A percentile compares a stretch with the other conserved stretches of the same genome.
Conservation (phyloP, 1,140 invertebrate genomes). For the Sitobion miscanthi region DNA sequence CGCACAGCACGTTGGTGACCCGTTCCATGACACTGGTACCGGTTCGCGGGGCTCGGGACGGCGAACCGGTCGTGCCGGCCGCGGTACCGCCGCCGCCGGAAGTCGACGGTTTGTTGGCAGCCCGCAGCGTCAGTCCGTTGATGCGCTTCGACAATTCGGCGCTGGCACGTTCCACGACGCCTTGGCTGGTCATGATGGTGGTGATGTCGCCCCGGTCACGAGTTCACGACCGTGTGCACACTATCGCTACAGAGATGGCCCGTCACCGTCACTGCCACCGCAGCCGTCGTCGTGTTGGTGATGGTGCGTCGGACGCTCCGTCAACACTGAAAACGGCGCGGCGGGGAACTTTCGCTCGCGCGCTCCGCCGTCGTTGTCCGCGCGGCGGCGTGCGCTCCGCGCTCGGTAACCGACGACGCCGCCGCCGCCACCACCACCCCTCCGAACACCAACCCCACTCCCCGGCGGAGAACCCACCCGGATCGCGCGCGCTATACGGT, state of each 20-base stretch:
- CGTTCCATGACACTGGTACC: slow-evolving; percentile 79
- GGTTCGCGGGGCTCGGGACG: slow-evolving; percentile 63
- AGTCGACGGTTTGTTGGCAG: slow-evolving; percentile 67
- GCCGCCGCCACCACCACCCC: not conserved
- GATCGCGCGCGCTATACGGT: not conserved
- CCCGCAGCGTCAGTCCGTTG: slow-evolving; percentile 79
- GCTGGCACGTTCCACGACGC: slow-evolving; percentile 85
- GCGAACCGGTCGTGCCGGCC: slow-evolving; percentile 57
- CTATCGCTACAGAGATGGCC: not conserved
- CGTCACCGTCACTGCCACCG: not conserved
- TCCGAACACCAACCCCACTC: not conserved
- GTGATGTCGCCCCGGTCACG: not conserved
- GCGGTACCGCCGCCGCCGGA: not conserved
- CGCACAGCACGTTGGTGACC: slow-evolving; percentile 82
- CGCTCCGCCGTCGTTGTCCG: slow-evolving; percentile 25
- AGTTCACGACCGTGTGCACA: not conserved
- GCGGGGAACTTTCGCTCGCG: slow-evolving; percentile 37
- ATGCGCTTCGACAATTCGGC: slow-evolving; percentile 86
- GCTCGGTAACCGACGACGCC: not conserved
- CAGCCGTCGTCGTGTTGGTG: not conserved
- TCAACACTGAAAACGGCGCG: slow-evolving; percentile 53
- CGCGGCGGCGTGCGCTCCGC: slow-evolving; percentile 34
- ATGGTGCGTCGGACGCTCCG: slow-evolving; percentile 37
- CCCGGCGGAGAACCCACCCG: not conserved
- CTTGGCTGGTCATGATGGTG: slow-evolving; percentile 72